Evolutionary conservation across 1,140 invertebrate species (phyloP).

Genomic region (Anastatus disparis): DNA sequence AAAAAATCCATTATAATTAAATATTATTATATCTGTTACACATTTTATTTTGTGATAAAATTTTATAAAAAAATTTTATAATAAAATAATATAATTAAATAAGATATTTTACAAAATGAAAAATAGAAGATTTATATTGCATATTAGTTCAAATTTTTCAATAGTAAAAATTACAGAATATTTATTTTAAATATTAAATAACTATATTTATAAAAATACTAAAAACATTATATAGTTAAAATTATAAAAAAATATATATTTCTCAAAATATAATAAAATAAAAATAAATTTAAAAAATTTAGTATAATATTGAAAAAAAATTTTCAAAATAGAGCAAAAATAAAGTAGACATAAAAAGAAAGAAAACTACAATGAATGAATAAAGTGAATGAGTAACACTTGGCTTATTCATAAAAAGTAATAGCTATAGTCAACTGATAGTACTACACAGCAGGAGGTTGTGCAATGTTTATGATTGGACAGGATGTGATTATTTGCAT

Average conservation of each 20-base stretch:
- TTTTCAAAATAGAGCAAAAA: background rate
- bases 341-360: background rate
- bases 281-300: background rate
- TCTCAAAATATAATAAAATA: background rate
- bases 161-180: too few species aligned
- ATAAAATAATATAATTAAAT: background rate
- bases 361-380: background rate
- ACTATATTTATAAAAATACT: too few species aligned
- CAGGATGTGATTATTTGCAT: constrained; percentile 15
- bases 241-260: too few species aligned
- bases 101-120: background rate
- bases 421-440: constrained; percentile 6
- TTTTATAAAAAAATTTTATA: background rate
- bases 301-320: too few species aligned
- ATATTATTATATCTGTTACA: background rate
- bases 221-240: too few species aligned
- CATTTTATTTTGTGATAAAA: background rate
- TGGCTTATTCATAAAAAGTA: background rate
- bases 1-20: background rate
- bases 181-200: too few species aligned
- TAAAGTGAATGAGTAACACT: constrained; percentile 8
- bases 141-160: too few species aligned
- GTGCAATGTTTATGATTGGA: background rate
- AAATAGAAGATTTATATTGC: too few species aligned
- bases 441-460: constrained; percentile 1